Conservation (phyloP, 2,113 vertebrate species). For the Buteo buteo region DNA sequence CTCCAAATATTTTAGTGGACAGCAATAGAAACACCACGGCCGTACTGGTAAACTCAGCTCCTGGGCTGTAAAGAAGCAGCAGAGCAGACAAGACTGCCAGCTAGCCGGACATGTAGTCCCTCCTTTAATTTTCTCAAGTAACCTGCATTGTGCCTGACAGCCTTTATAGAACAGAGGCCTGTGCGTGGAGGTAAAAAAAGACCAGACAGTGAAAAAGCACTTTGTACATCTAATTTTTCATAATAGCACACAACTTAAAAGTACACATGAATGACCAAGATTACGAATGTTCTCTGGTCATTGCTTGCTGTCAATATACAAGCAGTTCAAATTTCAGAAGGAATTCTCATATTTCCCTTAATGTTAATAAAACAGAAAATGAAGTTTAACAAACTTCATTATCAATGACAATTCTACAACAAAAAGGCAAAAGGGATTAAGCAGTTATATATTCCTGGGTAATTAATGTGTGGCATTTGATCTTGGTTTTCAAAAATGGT, state of each 20-base stretch:
- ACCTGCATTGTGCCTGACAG: not conserved
- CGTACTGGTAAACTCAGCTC: not conserved
- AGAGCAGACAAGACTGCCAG: not conserved
- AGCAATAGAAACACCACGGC: not conserved
- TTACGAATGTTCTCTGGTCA: not conserved
- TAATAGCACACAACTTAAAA: not conserved
- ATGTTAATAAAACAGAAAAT: not conserved
- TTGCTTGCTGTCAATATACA: not conserved
- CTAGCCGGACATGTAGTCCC: not conserved
- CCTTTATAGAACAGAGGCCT: not conserved
- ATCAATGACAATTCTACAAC: not conserved
- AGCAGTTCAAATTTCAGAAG: not conserved
- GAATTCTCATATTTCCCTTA: not conserved
- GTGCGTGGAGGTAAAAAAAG: no score
- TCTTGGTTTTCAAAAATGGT: not conserved
- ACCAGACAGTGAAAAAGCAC: not conserved
- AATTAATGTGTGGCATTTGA: not conserved
- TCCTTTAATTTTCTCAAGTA: not conserved
- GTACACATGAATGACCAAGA: not conserved
- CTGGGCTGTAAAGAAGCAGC: not conserved
- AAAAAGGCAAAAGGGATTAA: not conserved
- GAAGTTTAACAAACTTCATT: not conserved
- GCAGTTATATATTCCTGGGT: not conserved
- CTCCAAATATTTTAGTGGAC: not conserved
- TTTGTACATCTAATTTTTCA: not conserved